Percentiles rank a stretch among this genome's conserved stretches.
Evolutionary conservation across 2,113 vertebrate species (phyloP).

Genomic region (Rhea americana): DNA sequence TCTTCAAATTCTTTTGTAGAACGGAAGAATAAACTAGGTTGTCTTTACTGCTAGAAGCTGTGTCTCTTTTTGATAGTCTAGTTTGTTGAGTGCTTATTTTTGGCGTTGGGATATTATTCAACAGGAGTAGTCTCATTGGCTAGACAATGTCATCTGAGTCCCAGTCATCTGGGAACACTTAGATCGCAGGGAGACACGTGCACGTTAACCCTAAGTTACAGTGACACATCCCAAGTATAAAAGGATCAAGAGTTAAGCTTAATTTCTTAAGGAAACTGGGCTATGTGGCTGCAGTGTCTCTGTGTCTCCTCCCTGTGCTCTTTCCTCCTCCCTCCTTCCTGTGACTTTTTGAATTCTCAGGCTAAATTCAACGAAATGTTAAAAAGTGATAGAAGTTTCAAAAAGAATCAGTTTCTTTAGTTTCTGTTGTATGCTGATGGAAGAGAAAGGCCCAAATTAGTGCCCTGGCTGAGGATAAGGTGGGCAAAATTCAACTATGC

Average conservation of each 20-base stretch:
- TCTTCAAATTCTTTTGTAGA: background rate
- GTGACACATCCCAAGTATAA: fast-evolving
- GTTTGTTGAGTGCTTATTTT: fast-evolving
- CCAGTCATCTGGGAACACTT: background rate
- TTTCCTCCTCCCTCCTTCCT: background rate
- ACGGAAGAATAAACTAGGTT: background rate
- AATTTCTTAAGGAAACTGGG: background rate
- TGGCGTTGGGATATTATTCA: background rate
- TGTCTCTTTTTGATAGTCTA: background rate
- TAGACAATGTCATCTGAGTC: too few relatives aligned
- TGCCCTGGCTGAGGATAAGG: background rate
- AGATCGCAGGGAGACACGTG: background rate
- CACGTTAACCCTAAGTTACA: background rate
- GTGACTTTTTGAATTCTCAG: background rate
- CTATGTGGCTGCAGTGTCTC: background rate
- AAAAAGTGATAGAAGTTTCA: background rate
- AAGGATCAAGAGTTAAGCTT: background rate
- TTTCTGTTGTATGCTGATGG: background rate
- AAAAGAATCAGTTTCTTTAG: background rate
- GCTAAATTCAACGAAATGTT: background rate
- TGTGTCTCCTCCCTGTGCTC: background rate
- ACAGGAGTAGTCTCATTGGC: background rate
- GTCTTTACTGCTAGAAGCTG: background rate
- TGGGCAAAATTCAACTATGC: background rate
- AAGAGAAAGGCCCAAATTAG: background rate